Conservation (phyloP, 2,797 vertebrate species). For the Spheniscus humboldti region DNA sequence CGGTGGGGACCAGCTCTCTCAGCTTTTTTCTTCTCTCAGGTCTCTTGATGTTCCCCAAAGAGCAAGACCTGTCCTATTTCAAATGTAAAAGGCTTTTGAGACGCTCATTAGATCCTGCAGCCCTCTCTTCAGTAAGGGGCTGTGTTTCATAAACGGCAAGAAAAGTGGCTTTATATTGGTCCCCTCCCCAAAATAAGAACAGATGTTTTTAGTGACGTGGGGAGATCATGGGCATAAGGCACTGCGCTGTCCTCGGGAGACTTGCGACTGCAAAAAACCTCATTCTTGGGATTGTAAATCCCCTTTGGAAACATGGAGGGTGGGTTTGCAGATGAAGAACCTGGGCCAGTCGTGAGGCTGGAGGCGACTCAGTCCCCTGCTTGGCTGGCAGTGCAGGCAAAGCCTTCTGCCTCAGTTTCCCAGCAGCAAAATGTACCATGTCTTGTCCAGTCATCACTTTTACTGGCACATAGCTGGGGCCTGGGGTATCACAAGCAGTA, state of each 20-base stretch:
- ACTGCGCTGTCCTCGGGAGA: neutral
- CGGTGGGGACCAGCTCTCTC: conserved; percentile 35
- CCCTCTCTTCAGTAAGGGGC: neutral
- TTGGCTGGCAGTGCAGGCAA: neutral
- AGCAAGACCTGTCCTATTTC: conserved; percentile 11
- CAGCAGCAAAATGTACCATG: rapidly evolving
- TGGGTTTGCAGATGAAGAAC: neutral
- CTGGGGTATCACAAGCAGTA: neutral
- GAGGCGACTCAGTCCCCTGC: neutral
- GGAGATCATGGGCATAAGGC: rapidly evolving
- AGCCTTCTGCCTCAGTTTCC: neutral
- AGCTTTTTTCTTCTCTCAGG: conserved; percentile 37
- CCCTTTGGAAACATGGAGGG: neutral
- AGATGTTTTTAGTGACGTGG: neutral
- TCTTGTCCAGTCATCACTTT: neutral
- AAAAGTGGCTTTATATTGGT: neutral
- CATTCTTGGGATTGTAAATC: neutral
- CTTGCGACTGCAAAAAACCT: rapidly evolving
- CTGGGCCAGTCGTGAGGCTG: rapidly evolving
- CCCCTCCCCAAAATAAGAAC: neutral
- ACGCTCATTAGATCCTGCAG: neutral
- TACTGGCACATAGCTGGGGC: neutral
- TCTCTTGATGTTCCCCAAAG: conserved; percentile 34
- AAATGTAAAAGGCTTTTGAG: neutral
- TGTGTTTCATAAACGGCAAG: neutral